These are phyloP conservation scores for Apodemia mormo DNA, from an alignment of 2,888 invertebrate genomes.

Conservation along the genomic window DNA sequence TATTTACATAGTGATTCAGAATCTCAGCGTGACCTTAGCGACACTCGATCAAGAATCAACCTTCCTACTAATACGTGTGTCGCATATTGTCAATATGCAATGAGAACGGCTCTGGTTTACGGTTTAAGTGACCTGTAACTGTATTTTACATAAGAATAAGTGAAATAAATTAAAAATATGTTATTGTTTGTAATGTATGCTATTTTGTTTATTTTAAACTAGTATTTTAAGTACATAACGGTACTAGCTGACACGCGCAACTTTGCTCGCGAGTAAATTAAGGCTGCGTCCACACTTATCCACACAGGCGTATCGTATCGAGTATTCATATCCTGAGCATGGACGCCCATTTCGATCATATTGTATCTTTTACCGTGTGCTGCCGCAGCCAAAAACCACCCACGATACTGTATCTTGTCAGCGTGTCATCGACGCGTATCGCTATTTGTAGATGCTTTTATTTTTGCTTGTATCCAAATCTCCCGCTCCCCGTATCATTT, in stretches of 20 bases:
- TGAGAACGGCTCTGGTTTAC: constrained; percentile 1
- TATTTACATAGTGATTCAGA: neutral
- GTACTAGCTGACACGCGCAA: neutral
- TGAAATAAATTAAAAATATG: neutral
- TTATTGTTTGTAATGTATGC: neutral
- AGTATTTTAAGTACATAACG: neutral
- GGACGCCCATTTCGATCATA: too few relatives aligned
- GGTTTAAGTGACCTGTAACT: neutral
- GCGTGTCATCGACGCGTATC: too few relatives aligned
- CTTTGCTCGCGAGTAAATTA: too few relatives aligned
- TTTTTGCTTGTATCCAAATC: too few relatives aligned
- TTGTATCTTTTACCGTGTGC: too few relatives aligned
- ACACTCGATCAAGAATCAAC: neutral
- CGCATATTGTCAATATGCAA: constrained; percentile 2
- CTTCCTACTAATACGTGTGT: constrained; percentile 4
- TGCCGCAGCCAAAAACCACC: too few relatives aligned
- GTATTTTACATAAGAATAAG: neutral
- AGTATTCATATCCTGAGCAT: too few relatives aligned
- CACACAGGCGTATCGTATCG: too few relatives aligned
- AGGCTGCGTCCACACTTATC: too few relatives aligned
- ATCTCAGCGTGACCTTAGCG: neutral
- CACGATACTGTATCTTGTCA: too few relatives aligned
- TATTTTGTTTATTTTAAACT: neutral
- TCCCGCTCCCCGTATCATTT: too few relatives aligned
- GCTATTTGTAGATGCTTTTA: too few relatives aligned